These are phyloP conservation scores for Conchocele bisecta DNA, from an alignment of 2,888 invertebrate genomes.

Conservation along the genomic window DNA sequence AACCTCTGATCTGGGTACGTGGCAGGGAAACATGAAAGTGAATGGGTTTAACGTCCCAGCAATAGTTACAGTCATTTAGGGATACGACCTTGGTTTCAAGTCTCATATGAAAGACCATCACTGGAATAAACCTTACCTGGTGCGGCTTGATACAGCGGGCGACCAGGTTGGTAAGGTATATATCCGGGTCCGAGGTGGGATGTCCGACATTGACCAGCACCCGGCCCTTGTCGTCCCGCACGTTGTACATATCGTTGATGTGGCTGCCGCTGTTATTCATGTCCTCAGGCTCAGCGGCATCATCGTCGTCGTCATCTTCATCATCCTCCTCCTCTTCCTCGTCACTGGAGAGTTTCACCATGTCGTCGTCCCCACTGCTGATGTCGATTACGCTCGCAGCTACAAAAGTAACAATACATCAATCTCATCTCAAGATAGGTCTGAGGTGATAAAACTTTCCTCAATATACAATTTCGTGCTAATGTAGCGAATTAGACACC, in stretches of 20 bases:
- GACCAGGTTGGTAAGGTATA: slow-evolving; percentile 94
- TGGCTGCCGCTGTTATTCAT: slow-evolving; percentile 94
- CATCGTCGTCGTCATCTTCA: slow-evolving; percentile 83
- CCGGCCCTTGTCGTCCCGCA: slow-evolving; percentile 94
- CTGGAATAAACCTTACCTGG: slow-evolving; percentile 87
- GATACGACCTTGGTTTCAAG: not conserved
- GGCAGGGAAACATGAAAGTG: too few relatives aligned
- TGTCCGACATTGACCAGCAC: slow-evolving; percentile 97
- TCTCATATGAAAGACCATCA: not conserved
- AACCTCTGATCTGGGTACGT: too few relatives aligned
- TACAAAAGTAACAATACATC: too few relatives aligned
- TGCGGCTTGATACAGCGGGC: slow-evolving; percentile 96
- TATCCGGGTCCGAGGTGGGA: slow-evolving; percentile 93
- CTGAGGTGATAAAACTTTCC: too few relatives aligned
- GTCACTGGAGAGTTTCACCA: slow-evolving; percentile 37
- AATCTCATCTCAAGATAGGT: too few relatives aligned
- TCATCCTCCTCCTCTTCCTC: slow-evolving; percentile 84
- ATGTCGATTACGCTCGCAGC: slow-evolving; percentile 71
- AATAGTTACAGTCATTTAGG: not conserved
- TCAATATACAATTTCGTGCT: too few relatives aligned
- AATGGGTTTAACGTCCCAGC: too few relatives aligned
- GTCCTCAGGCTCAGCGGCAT: slow-evolving; percentile 92
- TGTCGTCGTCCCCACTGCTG: slow-evolving; percentile 80
- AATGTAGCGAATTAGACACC: too few relatives aligned
- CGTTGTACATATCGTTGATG: slow-evolving; percentile 95